A percentile compares a stretch with the other conserved stretches of the same genome.
Evolutionary conservation across 1,140 invertebrate genomes (phyloP).

Genomic region (Patella vulgata): DNA sequence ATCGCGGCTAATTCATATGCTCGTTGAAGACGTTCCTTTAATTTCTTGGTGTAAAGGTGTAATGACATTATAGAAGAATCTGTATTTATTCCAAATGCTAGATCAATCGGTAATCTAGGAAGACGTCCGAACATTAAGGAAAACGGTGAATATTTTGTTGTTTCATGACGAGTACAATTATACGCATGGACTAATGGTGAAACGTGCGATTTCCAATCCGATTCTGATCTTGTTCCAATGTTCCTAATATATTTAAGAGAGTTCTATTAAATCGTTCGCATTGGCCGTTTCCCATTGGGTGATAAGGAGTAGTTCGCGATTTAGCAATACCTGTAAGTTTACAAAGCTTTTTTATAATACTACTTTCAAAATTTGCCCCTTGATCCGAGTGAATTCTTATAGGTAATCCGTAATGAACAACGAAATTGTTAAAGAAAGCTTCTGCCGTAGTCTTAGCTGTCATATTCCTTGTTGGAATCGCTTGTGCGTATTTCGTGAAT

Average conservation of each 20-base stretch:
- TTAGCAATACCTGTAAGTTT: slow-evolving; percentile 8
- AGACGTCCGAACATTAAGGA: slow-evolving; percentile 28
- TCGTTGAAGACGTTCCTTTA: slow-evolving; percentile 2
- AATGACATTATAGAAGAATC: not conserved
- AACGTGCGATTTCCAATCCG: slow-evolving; percentile 18
- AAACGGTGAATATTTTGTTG: slow-evolving; percentile 18
- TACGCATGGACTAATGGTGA: slow-evolving; percentile 23
- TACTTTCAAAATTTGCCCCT: slow-evolving; percentile 24
- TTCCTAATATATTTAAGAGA: slow-evolving; percentile 22
- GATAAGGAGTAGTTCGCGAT: slow-evolving; percentile 20
- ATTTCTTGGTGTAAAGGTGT: slow-evolving; percentile 8
- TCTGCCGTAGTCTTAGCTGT: slow-evolving; percentile 22
- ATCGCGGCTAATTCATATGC: slow-evolving; percentile 18
- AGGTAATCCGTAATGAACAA: slow-evolving; percentile 21
- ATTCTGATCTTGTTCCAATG: slow-evolving; percentile 12
- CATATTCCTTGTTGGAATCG: slow-evolving; percentile 19
- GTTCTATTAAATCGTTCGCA: slow-evolving; percentile 24
- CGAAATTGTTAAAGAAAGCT: slow-evolving; percentile 16
- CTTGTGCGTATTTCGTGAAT: slow-evolving; percentile 24
- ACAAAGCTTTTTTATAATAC: slow-evolving; percentile 20
- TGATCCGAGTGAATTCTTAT: slow-evolving; percentile 14
- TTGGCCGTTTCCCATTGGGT: slow-evolving; percentile 22
- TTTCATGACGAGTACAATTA: slow-evolving; percentile 22
- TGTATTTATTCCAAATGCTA: slow-evolving; percentile 5
- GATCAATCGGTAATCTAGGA: slow-evolving; percentile 20